Conservation (phyloP, 2,888 invertebrate species). For the Platycheirus albimanus region DNA sequence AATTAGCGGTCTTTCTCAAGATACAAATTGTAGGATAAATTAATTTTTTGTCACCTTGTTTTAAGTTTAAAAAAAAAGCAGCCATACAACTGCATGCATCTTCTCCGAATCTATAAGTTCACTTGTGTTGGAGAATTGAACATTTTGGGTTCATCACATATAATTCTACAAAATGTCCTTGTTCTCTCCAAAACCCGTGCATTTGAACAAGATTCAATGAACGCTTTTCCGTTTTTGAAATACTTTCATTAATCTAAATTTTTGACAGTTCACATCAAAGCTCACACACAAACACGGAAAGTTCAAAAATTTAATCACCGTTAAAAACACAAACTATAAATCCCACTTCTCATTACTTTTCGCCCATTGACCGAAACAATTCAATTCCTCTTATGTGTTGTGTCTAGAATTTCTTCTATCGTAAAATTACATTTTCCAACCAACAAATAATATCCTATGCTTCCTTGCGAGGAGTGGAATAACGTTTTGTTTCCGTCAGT, state of each 20-base stretch:
- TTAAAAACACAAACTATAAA: slow-evolving; percentile 29
- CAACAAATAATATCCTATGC: slow-evolving; percentile 47
- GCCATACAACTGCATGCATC: no score
- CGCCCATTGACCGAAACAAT: slow-evolving; percentile 38
- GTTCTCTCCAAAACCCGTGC: no score
- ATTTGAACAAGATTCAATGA: no score
- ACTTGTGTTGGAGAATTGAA: no score
- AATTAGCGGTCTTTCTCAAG: no score
- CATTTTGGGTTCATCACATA: no score
- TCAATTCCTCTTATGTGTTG: slow-evolving; percentile 28
- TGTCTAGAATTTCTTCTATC: slow-evolving; percentile 46
- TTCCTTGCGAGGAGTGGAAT: slow-evolving; percentile 16
- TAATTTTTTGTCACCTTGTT: no score
- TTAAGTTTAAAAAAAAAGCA: no score
- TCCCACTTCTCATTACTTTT: slow-evolving; percentile 49
- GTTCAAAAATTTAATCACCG: slow-evolving; percentile 43
- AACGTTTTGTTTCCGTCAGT: slow-evolving; percentile 65
- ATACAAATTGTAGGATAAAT: no score
- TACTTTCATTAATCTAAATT: not conserved
- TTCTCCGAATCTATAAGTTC: no score
- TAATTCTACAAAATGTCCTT: no score
- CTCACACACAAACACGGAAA: not conserved
- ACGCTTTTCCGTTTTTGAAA: no score
- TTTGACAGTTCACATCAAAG: not conserved
- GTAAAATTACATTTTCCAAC: slow-evolving; percentile 70